phyloP scores from a whole-genome alignment of 2,113 vertebrate genomes.

The Malurus melanocephalus region DNA sequence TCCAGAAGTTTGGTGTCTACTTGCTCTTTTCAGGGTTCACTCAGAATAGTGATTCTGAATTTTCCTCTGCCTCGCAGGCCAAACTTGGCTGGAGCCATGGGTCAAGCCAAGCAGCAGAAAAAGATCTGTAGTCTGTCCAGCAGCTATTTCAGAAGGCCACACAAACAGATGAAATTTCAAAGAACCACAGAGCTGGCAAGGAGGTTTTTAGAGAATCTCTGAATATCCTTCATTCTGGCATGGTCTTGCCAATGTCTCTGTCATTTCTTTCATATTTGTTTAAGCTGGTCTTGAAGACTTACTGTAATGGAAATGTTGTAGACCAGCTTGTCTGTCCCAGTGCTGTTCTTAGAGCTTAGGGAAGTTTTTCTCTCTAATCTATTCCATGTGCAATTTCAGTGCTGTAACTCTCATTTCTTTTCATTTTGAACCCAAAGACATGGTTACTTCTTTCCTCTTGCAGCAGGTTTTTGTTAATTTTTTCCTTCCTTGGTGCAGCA shows the following conservation, averaged over 20 bases:
- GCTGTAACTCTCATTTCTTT: not conserved
- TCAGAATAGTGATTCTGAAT: not conserved
- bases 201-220: not conserved
- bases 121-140: not conserved
- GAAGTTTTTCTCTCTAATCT: not conserved
- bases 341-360: not conserved
- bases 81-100: not conserved
- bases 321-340: not conserved
- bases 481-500: not conserved
- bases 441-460: not conserved
- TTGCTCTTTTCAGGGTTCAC: not conserved
- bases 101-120: not conserved
- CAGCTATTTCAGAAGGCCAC: not conserved
- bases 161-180: slow-evolving; percentile 1
- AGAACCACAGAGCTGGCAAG: not conserved
- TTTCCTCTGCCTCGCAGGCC: not conserved
- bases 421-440: not conserved
- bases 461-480: not conserved
- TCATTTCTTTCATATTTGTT: not conserved
- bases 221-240: not conserved
- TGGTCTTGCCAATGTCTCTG: not conserved
- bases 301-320: not conserved
- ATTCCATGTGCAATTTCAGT: not conserved
- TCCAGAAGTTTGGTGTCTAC: not conserved
- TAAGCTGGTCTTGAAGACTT: not conserved